Percentiles rank a stretch among this genome's conserved stretches.
Conservation (phyloP, 2,113 vertebrate species). For the Microcebus murinus region DNA sequence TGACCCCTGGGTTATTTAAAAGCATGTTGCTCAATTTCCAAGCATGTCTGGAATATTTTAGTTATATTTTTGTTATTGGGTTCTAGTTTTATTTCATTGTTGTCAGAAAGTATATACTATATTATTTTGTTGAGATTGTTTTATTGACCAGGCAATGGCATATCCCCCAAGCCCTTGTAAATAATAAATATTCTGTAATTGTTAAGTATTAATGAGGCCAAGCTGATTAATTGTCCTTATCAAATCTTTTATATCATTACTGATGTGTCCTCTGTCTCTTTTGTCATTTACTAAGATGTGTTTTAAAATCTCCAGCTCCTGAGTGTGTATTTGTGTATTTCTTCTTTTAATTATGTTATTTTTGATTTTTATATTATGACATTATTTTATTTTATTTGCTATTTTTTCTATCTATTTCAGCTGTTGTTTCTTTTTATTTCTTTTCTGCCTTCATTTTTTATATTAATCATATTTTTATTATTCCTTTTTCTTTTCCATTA, state of each 20-base stretch:
- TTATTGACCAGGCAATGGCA: not conserved
- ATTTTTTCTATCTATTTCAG: not conserved
- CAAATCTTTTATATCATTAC: not conserved
- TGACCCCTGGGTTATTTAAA: not conserved
- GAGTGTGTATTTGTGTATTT: not conserved
- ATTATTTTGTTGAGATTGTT: not conserved
- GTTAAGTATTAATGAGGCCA: not conserved
- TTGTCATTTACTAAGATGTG: not conserved
- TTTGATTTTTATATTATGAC: not conserved
- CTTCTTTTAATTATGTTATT: not conserved
- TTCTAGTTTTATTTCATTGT: not conserved
- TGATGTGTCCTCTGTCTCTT: rapidly evolving
- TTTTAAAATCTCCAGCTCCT: not conserved
- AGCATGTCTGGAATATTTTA: not conserved
- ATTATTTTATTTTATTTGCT: not conserved
- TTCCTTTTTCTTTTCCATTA: not conserved
- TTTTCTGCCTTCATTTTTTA: not conserved
- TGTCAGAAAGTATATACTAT: not conserved
- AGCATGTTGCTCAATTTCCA: not conserved
- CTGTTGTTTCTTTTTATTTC: not conserved
- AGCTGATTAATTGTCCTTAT: not conserved
- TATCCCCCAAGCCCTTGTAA: not conserved
- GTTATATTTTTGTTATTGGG: not conserved
- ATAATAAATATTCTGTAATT: not conserved
- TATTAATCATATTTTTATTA: not conserved